Percentiles rank a stretch among this genome's conserved stretches.
Conservation (phyloP, 2,888 invertebrate species). For the Abrostola tripartita region DNA sequence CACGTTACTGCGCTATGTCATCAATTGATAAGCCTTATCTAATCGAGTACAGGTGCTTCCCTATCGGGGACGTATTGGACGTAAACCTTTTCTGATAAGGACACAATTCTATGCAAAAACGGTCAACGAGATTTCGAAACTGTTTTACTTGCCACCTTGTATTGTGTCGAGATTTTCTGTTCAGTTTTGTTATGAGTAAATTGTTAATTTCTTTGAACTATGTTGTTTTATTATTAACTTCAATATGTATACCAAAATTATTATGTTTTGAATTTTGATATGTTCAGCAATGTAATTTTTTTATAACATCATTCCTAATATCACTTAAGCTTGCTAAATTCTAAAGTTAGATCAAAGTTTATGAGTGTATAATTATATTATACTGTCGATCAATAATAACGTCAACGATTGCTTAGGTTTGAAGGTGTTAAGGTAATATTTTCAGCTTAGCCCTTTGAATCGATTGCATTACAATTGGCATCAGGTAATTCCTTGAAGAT, state of each 20-base stretch:
- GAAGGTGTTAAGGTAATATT: slow-evolving; percentile 24
- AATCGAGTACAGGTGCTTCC: slow-evolving; percentile 71
- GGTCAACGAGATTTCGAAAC: slow-evolving; percentile 25
- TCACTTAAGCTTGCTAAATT: too few relatives aligned
- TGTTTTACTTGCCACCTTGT: slow-evolving; percentile 46
- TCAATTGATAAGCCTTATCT: slow-evolving; percentile 74
- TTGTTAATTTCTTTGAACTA: too few relatives aligned
- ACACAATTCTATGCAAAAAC: slow-evolving; percentile 45
- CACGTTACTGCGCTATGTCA: slow-evolving; percentile 71
- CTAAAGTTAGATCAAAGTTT: too few relatives aligned
- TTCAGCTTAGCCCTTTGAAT: slow-evolving; percentile 19
- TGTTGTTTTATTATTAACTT: too few relatives aligned
- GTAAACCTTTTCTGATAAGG: slow-evolving; percentile 46
- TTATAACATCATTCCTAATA: too few relatives aligned
- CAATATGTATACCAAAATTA: too few relatives aligned
- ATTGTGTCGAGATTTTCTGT: slow-evolving; percentile 19
- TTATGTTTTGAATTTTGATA: too few relatives aligned
- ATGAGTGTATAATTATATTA: too few relatives aligned
- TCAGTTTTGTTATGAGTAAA: too few relatives aligned
- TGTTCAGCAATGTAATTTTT: too few relatives aligned
- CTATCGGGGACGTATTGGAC: slow-evolving; percentile 62
- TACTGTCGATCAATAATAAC: too few relatives aligned
- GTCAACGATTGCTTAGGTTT: slow-evolving; percentile 17
- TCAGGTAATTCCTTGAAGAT: neutral
- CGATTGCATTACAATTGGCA: slow-evolving; percentile 16